Conservation (phyloP, 2,888 invertebrate species). For the Eupeodes luniger region DNA sequence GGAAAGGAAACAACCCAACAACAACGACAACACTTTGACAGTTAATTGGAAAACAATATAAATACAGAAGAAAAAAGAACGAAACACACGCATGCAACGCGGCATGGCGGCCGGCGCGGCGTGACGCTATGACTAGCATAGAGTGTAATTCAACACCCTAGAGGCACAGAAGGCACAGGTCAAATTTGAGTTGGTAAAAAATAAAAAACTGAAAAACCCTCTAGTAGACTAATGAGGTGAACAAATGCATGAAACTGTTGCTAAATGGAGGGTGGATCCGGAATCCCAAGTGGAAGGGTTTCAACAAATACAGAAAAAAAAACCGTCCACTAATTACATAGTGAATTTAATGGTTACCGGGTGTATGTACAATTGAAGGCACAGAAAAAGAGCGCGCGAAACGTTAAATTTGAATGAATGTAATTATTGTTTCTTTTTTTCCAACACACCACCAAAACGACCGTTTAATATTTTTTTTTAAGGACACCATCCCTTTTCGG, state of each 20-base stretch:
- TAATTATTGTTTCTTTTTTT: conserved; percentile 57
- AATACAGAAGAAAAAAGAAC: conserved; percentile 46
- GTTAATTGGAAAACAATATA: conserved; percentile 76
- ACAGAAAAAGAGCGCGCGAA: conserved; percentile 18
- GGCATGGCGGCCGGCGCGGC: not conserved
- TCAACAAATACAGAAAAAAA: conserved; percentile 16
- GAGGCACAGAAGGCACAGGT: conserved; percentile 59
- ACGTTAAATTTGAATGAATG: conserved; percentile 66
- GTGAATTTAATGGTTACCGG: conserved; percentile 65
- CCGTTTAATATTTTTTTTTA: conserved; percentile 9
- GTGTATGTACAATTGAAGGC: conserved; percentile 10
- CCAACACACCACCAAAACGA: not conserved
- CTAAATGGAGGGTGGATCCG: conserved; percentile 61
- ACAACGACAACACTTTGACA: conserved; percentile 69
- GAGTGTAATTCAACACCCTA: conserved; percentile 35
- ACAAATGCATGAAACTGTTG: conserved; percentile 73
- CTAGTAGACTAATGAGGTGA: conserved; percentile 68
- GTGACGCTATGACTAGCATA: conserved; percentile 22
- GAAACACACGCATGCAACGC: conserved; percentile 42
- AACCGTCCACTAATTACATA: conserved; percentile 71
- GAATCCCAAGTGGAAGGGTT: conserved; percentile 34
- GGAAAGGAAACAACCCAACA: conserved; percentile 43
- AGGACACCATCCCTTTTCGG: not conserved
- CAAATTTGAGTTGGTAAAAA: conserved; percentile 56
- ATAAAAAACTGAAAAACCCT: conserved; percentile 4